phyloP scores from a whole-genome alignment of 2,113 vertebrate species.

The Ellobius talpinus region DNA sequence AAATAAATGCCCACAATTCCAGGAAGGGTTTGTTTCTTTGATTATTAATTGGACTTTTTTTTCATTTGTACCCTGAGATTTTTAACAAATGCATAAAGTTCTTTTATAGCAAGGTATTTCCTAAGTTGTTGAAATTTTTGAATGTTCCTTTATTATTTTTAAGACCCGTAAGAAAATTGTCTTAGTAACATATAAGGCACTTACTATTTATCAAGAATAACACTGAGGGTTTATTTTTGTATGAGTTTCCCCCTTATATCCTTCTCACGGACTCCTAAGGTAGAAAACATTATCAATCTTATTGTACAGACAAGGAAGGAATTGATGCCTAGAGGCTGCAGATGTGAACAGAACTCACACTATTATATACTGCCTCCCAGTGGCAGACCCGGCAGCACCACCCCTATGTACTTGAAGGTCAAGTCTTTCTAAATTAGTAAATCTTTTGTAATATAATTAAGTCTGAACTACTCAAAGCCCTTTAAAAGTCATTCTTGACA shows the following conservation, averaged over 20 bases:
- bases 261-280: neutral
- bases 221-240: neutral
- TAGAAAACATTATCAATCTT: neutral
- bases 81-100: neutral
- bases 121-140: conserved; percentile 21
- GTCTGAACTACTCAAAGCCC: conserved; percentile 19
- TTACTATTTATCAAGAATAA: conserved; percentile 13
- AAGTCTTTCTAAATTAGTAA: conserved; percentile 33
- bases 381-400: neutral
- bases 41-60: neutral
- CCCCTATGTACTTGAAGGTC: neutral
- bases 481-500: conserved; percentile 54
- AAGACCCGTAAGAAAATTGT: conserved; percentile 18
- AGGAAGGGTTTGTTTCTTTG: neutral
- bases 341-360: neutral
- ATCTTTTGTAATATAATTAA: conserved; percentile 53
- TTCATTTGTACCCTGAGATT: neutral
- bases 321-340: neutral
- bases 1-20: neutral
- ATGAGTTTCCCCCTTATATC: neutral
- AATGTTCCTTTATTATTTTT: conserved; percentile 27
- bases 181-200: neutral
- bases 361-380: neutral
- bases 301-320: neutral
- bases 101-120: neutral